Percentiles rank a stretch among this genome's conserved stretches.
Evolutionary conservation across 2,888 invertebrate species (phyloP).

Genomic region (Andricus quercusramuli): DNA sequence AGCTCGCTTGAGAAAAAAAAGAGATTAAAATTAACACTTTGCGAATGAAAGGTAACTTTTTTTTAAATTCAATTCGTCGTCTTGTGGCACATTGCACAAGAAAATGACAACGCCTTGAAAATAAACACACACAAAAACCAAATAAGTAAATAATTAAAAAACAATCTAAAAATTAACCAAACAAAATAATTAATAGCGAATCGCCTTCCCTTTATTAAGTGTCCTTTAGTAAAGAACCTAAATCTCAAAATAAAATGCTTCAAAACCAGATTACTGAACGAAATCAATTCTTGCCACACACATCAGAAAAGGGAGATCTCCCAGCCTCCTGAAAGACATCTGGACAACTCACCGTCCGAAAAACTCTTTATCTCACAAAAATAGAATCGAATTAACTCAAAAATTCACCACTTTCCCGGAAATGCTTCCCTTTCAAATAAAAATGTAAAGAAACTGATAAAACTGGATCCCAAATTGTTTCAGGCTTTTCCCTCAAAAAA

Average conservation of each 20-base stretch:
- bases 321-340: slow-evolving; percentile 1
- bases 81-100: neutral
- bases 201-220: slow-evolving; percentile 2
- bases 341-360: neutral
- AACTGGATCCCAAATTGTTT: neutral
- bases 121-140: neutral
- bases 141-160: neutral
- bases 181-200: neutral
- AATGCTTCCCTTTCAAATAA: neutral
- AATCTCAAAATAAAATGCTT: slow-evolving; percentile 7
- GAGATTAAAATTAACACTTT: neutral
- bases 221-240: neutral
- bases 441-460: neutral
- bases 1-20: neutral
- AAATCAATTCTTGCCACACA: slow-evolving; percentile 12
- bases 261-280: neutral
- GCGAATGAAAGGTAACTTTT: neutral
- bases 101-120: neutral
- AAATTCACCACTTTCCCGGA: neutral
- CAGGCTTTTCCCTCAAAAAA: neutral
- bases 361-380: neutral
- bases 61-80: neutral
- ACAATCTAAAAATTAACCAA: neutral
- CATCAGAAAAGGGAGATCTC: neutral
- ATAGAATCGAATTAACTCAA: neutral